Conservation (phyloP, 1,140 invertebrate genomes). For the Drosophila pectinifera region DNA sequence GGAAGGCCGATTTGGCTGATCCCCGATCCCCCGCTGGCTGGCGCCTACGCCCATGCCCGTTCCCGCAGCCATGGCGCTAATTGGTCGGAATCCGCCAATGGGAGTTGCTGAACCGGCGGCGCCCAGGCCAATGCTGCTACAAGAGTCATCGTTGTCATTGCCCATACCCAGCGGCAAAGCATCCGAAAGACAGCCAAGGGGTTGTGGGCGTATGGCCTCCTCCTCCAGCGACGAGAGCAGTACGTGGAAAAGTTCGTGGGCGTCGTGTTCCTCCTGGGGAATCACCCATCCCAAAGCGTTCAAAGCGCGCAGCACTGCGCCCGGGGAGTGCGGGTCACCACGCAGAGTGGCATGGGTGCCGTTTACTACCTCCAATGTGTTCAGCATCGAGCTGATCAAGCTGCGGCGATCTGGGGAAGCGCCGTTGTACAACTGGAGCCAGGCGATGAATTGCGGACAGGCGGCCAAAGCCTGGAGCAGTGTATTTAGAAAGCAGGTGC, state of each 20-base stretch:
- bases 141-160: constrained; percentile 72
- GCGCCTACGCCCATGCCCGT: not conserved
- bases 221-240: constrained; percentile 94
- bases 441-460: constrained; percentile 91
- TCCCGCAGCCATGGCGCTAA: constrained; percentile 20
- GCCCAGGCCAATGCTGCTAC: constrained; percentile 37
- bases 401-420: constrained; percentile 86
- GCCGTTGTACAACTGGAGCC: constrained; percentile 89
- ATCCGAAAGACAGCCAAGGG: constrained; percentile 89
- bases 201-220: constrained; percentile 88
- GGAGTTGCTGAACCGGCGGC: constrained; percentile 17
- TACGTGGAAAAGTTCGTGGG: constrained; percentile 95
- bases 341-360: constrained; percentile 90
- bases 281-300: constrained; percentile 93
- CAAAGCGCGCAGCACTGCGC: constrained; percentile 91
- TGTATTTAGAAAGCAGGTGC: constrained; percentile 95
- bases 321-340: constrained; percentile 89
- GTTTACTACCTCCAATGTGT: constrained; percentile 91
- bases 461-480: constrained; percentile 92
- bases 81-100: constrained; percentile 7
- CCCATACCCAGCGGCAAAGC: constrained; percentile 86
- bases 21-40: constrained; percentile 45
- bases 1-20: constrained; percentile 76
- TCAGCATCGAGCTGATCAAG: constrained; percentile 88
- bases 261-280: constrained; percentile 95